A percentile compares a stretch with the other conserved stretches of the same genome.
phyloP scores from a whole-genome alignment of 2,797 vertebrate species.

The Xiphophorus birchmanni region DNA sequence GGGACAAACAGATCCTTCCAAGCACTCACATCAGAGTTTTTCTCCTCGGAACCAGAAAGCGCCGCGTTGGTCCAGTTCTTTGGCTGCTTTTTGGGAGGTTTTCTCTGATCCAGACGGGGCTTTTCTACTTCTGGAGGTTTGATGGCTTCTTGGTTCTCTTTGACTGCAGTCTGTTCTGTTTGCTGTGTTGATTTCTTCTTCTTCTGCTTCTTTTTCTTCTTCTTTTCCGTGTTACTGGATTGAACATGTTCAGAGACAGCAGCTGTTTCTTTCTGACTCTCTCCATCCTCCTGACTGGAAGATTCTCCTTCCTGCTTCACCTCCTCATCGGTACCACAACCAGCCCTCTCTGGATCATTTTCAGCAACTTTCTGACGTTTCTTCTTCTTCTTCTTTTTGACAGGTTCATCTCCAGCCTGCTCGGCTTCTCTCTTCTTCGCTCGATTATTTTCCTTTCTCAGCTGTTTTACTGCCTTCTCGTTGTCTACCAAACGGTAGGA shows the following conservation, averaged over 20 bases:
- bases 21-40: constrained; percentile 83
- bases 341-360: constrained; percentile 15
- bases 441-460: constrained; percentile 60
- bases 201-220: constrained; percentile 44
- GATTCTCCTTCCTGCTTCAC: constrained; percentile 12
- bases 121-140: constrained; percentile 32
- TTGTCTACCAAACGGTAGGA: constrained; percentile 86
- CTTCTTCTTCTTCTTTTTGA: constrained; percentile 59
- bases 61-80: constrained; percentile 88
- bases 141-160: constrained; percentile 13
- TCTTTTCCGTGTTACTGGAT: constrained; percentile 27
- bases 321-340: constrained; percentile 5
- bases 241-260: constrained; percentile 2
- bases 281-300: constrained; percentile 18
- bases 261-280: constrained; percentile 18
- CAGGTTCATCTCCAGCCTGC: constrained; percentile 55
- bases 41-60: constrained; percentile 60
- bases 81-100: constrained; percentile 67
- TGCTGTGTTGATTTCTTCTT: constrained; percentile 8
- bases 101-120: constrained; percentile 17
- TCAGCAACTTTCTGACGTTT: constrained; percentile 42
- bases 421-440: constrained; percentile 64
- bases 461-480: constrained; percentile 56
- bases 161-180: neutral
- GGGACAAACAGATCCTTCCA: constrained; percentile 94